These are phyloP conservation scores for Diadumene lineata DNA, from an alignment of 92 coral and sea anemone species.

Conservation along the genomic window DNA sequence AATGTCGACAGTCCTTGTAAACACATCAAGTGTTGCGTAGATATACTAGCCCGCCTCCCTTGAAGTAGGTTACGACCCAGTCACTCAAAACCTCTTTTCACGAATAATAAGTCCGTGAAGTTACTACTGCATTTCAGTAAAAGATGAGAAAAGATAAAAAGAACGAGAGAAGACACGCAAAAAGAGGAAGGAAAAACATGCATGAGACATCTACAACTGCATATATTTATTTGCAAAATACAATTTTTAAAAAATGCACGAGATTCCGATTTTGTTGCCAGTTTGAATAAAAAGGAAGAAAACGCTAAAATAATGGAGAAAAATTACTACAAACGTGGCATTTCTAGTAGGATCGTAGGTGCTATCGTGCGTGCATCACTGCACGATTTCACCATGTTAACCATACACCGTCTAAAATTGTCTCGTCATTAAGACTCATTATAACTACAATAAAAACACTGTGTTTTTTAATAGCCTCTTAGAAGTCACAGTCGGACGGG, in stretches of 20 bases:
- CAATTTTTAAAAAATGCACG: too few species aligned
- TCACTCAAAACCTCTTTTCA: not conserved
- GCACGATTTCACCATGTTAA: not conserved
- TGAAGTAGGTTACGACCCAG: not conserved
- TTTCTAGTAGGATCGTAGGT: too few species aligned
- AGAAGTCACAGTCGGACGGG: not conserved
- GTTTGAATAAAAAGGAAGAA: too few species aligned
- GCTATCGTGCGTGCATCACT: not conserved
- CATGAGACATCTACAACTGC: too few species aligned
- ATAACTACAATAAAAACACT: not conserved
- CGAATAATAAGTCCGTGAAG: not conserved
- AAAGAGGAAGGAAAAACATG: too few species aligned
- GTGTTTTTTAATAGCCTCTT: not conserved
- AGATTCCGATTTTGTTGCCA: too few species aligned
- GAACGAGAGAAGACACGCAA: too few species aligned
- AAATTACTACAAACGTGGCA: too few species aligned
- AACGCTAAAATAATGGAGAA: too few species aligned
- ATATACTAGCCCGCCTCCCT: not conserved
- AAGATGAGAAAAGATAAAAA: too few species aligned
- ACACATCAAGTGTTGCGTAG: slow-evolving; percentile 6
- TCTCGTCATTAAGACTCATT: not conserved
- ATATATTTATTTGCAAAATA: too few species aligned
- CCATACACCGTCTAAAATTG: not conserved
- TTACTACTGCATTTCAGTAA: not conserved
- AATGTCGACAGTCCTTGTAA: not conserved